Base-by-base conservation (phyloP, 2,113 vertebrate species). In the Piprites chloris region DNA sequence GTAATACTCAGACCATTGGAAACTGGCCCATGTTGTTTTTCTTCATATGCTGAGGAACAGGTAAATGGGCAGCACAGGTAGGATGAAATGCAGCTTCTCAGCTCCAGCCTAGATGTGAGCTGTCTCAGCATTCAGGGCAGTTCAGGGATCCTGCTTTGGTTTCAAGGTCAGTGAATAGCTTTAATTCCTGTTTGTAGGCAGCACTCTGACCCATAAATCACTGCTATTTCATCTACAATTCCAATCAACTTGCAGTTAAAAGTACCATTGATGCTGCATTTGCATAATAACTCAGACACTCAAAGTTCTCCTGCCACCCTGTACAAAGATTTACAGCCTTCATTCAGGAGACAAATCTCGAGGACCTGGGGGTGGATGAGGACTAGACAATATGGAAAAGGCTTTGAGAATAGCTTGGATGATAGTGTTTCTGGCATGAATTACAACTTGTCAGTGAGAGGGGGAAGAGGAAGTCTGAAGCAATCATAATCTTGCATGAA, bases 271-370 rank as follows among this genome's bases (percentile, higher is more conserved):
- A 56, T 77, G 59, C 35, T 91, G 22, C 68, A 61, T 87, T 96
- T 93, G 32, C 89, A 69, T 87, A 89, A 72, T 84, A 89, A 58
- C 55, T 86, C 58, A 85, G 65, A 74, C 17, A 32, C 58, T 93
- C 28, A 11, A 69, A 91, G 32, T 56, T 79, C 58, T 93, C 33
- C 59, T 93, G 75, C 65, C 32, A 42, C 37, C 46, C 85, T 28
- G 37, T 56, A 52, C 55, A 55, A 87, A 72, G 67, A 93, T 92
- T 93, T 96, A 87, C 62, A 79, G 62, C 66, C 77, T 93, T 93
- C 58, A 44, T 93, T 93, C n/a, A 76, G 49, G 39, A 93, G 50
- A 93, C 32, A 71, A 74, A 91, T 82, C 46, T 78, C 0, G 4
- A 73, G 66, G 46, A 87, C 65, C 58, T 89, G 89, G 69, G 35